Percentiles rank a stretch among this genome's conserved stretches.
Evolutionary conservation across 37 sponge, comb jelly and placozoan species (phyloP).

Genomic region (Dysidea cf. avara): DNA sequence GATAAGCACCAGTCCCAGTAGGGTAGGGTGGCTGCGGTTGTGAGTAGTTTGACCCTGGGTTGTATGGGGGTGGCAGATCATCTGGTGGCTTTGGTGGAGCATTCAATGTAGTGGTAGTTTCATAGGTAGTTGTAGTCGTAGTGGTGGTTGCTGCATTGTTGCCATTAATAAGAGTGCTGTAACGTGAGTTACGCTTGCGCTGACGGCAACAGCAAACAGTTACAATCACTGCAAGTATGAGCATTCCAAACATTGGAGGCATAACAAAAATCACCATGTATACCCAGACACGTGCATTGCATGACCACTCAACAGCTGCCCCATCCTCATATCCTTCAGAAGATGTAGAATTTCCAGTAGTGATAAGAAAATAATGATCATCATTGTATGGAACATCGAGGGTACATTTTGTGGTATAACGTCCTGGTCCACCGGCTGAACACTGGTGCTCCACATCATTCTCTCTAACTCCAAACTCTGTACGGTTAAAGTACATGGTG

Average conservation of each 20-base stretch:
- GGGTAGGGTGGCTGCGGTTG: no score
- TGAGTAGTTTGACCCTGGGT: no score
- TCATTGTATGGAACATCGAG: not conserved
- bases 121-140: no score
- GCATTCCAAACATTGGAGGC: not conserved
- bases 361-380: not conserved
- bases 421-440: not conserved
- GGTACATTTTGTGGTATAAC: not conserved
- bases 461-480: not conserved
- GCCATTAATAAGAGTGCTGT: no score
- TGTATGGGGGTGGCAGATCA: no score
- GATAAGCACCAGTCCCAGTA: no score
- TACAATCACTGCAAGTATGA: no score
- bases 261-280: slow-evolving; percentile 7
- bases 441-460: not conserved
- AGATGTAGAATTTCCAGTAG: not conserved
- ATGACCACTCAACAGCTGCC: not conserved
- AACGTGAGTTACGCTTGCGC: no score
- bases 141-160: no score
- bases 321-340: not conserved
- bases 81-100: no score
- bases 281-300: slow-evolving; percentile 35
- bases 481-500: slow-evolving; percentile 16
- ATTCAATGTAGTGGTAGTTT: no score
- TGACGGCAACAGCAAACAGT: no score